Evolutionary conservation across 2,888 invertebrate species (phyloP), one percentile per base, ranked within the genome.

Genomic region (Plusia festucae): DNA sequence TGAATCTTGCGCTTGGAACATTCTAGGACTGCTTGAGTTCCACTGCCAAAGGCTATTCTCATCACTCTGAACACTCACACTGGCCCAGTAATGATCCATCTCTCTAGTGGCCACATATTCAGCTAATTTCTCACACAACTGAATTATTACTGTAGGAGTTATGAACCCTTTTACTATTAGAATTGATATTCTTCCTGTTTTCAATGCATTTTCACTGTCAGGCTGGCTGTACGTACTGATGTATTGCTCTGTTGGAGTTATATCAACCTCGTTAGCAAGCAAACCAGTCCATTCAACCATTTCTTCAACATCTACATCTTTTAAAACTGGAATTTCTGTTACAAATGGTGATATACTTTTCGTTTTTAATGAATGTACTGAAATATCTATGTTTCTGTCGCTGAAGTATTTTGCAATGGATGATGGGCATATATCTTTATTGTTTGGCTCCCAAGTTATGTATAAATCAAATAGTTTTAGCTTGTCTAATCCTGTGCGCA

Each of bases 281-380:
- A 94, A 86, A 0, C 95, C 95, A 46, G 91, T 82, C 95, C 95
- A 95, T 82, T 95, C 95, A 0, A 88, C 88, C 72, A 95, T 83
- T 70, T 93, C 93, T 1, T 91, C 91, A 44, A 84, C 66, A 18
- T 92, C 89, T 5, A 85, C 85, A 73, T 91, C 91, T 65, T 84
- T 79, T 53, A 92, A 60, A 53, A 87, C 83, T 0, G 94, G 94
- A 55, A 93, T 84, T 81, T 88, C 83, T 13, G 68, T 77, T 13
- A 94, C 77, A 27, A 80, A 64, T n/a, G 93, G 91, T 22, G 82
- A 80, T 2, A 90, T 0, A 59, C 70, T 85, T 24, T 76, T 83
- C 8, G 82, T 78, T 49, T 81, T 62, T 11, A 91, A 64, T 6
- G 84, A 74, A 56, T 87, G 82, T 2, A 87, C 72, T 2, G 87